Conservation (phyloP, 2,888 invertebrate genomes). For the Conops quadrifasciatus region DNA sequence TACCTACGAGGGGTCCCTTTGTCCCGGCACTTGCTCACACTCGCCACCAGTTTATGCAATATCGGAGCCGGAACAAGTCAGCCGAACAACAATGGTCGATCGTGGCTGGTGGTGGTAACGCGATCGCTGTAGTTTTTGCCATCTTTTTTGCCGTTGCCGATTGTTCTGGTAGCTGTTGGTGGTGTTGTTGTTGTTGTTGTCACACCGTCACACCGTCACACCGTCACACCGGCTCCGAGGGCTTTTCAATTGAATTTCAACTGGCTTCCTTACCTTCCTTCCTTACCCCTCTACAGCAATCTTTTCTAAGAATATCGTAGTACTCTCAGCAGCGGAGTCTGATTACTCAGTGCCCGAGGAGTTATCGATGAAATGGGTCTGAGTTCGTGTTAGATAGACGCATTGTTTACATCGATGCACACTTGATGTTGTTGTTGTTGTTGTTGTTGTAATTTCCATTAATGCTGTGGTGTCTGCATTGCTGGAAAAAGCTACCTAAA, state of each 20-base stretch:
- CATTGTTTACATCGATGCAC: not conserved
- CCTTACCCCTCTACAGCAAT: not conserved
- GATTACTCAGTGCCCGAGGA: not conserved
- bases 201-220: no score
- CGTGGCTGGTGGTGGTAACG: not conserved
- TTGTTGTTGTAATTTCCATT: not conserved
- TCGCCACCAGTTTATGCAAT: conserved; percentile 27
- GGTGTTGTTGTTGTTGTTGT: not conserved
- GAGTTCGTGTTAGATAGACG: conserved; percentile 17
- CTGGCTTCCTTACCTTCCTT: not conserved
- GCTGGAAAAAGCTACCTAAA: not conserved
- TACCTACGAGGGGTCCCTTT: not conserved
- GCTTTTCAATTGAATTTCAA: conserved; percentile 31
- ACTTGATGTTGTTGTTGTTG: not conserved
- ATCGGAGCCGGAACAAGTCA: conserved; percentile 15
- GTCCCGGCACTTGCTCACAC: conserved; percentile 1
- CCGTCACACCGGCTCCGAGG: no score
- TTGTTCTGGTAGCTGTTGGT: conserved; percentile 9
- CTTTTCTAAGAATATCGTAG: not conserved
- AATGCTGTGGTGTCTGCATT: not conserved
- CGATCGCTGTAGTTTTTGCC: conserved; percentile 24
- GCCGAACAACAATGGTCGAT: conserved; percentile 11
- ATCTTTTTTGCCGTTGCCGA: not conserved
- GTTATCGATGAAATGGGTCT: not conserved
- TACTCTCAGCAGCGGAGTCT: not conserved